phyloP scores from a whole-genome alignment of 2,113 vertebrate genomes.

The Theropithecus gelada region DNA sequence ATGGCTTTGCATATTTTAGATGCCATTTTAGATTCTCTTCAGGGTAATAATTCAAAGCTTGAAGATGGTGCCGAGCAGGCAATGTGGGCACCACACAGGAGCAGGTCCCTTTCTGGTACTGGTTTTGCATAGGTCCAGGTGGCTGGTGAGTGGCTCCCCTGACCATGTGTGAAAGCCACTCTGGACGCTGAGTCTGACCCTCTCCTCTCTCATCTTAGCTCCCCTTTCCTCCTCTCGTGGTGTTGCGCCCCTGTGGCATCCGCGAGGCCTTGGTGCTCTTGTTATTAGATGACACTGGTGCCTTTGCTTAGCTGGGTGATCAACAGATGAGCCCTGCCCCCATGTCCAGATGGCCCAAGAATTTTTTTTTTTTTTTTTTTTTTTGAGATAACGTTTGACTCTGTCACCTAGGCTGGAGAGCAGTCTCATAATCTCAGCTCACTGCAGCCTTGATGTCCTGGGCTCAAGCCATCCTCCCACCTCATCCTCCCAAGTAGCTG shows the following conservation, averaged over 20 bases:
- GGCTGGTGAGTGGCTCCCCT: too few species aligned
- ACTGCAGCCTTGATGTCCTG: too few species aligned
- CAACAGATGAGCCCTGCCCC: background rate
- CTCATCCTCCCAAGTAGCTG: too few species aligned
- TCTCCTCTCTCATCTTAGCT: fast-evolving
- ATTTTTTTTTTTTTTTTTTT: too few species aligned
- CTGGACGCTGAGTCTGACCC: fast-evolving
- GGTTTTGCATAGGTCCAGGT: background rate
- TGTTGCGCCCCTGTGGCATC: fast-evolving
- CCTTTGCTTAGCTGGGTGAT: background rate
- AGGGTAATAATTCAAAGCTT: background rate
- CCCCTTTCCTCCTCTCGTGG: background rate
- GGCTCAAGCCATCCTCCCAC: too few species aligned
- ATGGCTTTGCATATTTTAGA: background rate
- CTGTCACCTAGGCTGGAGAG: too few species aligned
- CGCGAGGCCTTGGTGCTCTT: background rate
- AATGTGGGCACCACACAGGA: background rate
- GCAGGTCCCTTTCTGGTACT: background rate
- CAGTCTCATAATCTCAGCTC: too few species aligned
- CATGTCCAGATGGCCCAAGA: fast-evolving
- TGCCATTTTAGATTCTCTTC: too few species aligned
- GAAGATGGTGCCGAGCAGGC: background rate
- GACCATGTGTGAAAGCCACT: background rate
- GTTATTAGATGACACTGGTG: fast-evolving
- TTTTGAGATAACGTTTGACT: too few species aligned